Conservation (phyloP, 1,140 invertebrate species). For the Lepidurus arcticus region DNA sequence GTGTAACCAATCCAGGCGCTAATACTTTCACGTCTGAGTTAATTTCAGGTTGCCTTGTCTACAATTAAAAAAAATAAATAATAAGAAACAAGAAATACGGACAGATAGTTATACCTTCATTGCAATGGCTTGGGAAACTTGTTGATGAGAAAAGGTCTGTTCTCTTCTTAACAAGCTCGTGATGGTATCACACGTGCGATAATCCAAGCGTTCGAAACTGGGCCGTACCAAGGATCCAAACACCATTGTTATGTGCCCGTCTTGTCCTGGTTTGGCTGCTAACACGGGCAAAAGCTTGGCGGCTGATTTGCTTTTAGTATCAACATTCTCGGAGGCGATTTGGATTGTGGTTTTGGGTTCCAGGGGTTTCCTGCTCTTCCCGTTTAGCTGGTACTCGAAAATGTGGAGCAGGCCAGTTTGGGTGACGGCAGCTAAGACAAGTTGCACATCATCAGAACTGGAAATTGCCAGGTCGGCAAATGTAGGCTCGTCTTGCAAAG, state of each 20-base stretch:
- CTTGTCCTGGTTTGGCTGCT: constrained; percentile 44
- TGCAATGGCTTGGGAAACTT: neutral
- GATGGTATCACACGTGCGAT: constrained; percentile 23
- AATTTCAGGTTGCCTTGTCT: neutral
- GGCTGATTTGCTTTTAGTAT: constrained; percentile 44
- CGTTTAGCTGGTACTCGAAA: constrained; percentile 67
- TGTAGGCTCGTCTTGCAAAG: constrained; percentile 60
- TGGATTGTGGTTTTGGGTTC: constrained; percentile 65
- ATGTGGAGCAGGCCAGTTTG: constrained; percentile 67
- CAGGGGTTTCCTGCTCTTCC: constrained; percentile 61
- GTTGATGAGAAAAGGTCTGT: neutral
- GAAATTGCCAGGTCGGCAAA: constrained; percentile 47
- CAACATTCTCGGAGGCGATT: constrained; percentile 53
- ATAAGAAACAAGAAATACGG: neutral
- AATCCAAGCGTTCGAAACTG: constrained; percentile 52
- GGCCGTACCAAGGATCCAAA: constrained; percentile 52
- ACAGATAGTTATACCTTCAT: neutral
- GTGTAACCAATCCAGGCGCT: constrained; percentile 26
- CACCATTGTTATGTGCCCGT: constrained; percentile 48
- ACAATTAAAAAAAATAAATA: neutral
- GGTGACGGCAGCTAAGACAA: constrained; percentile 59
- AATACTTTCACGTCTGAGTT: constrained; percentile 29
- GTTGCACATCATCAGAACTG: constrained; percentile 45
- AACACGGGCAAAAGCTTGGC: constrained; percentile 54
- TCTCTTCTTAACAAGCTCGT: constrained; percentile 29